Evolutionary conservation across 1,140 invertebrate species (phyloP).

Genomic region (Geopemphigus sp.): DNA sequence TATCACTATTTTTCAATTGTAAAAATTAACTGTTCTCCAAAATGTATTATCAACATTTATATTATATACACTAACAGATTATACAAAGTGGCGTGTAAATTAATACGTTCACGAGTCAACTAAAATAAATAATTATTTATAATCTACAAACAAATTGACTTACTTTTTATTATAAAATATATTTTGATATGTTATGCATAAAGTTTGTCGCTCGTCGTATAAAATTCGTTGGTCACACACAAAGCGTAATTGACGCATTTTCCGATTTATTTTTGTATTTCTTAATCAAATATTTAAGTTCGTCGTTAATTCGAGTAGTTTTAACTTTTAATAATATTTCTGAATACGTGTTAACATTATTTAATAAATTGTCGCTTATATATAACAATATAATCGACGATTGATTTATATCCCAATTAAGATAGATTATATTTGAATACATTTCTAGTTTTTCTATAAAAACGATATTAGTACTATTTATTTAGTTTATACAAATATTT

Average conservation of each 20-base stretch:
- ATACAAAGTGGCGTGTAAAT: not conserved
- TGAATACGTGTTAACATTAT: too few relatives aligned
- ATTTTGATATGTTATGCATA: not conserved
- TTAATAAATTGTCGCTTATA: too few relatives aligned
- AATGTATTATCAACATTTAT: not conserved
- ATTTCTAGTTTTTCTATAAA: too few relatives aligned
- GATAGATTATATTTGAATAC: too few relatives aligned
- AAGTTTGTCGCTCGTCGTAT: not conserved
- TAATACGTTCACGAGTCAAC: not conserved
- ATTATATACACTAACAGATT: not conserved
- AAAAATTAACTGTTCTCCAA: not conserved
- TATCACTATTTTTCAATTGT: conserved; percentile 1
- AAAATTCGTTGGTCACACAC: not conserved
- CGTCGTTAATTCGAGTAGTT: too few relatives aligned
- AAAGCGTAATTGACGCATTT: not conserved
- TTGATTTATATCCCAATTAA: too few relatives aligned
- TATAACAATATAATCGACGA: too few relatives aligned
- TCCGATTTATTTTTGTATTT: not conserved
- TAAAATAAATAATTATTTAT: not conserved
- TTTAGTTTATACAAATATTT: too few relatives aligned
- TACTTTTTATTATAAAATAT: not conserved
- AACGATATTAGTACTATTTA: too few relatives aligned
- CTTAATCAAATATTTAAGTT: not conserved
- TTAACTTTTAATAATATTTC: too few relatives aligned
- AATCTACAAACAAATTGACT: not conserved